phyloP scores from a whole-genome alignment of 2,888 invertebrate species.

The Syrphus vitripennis region DNA sequence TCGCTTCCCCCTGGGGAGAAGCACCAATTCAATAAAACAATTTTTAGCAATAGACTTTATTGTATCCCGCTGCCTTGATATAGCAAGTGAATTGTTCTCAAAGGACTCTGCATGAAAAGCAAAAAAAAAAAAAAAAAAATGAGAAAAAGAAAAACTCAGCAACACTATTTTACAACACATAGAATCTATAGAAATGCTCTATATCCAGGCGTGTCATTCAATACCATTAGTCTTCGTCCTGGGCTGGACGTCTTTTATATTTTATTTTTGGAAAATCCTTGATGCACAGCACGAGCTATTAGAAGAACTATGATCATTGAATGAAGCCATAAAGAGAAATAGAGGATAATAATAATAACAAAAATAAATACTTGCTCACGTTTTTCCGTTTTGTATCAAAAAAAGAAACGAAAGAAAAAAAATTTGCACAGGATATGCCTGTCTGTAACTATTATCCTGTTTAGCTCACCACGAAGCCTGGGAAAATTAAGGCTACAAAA shows the following conservation, averaged over 20 bases:
- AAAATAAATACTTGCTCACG: slow-evolving; percentile 63
- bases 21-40: slow-evolving; percentile 28
- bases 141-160: background rate
- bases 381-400: slow-evolving; percentile 20
- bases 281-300: slow-evolving; percentile 53
- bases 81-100: slow-evolving; percentile 24
- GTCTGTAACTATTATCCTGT: slow-evolving; percentile 51
- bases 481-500: slow-evolving; percentile 31
- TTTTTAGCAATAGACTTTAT: slow-evolving; percentile 53
- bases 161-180: slow-evolving; percentile 5
- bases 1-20: background rate
- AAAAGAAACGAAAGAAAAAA: background rate
- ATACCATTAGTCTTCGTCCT: background rate
- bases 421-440: slow-evolving; percentile 45
- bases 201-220: slow-evolving; percentile 54
- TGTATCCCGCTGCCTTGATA: slow-evolving; percentile 44
- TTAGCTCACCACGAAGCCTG: slow-evolving; percentile 47
- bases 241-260: slow-evolving; percentile 6
- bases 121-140: background rate
- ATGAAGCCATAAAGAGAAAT: slow-evolving; percentile 28
- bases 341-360: slow-evolving; percentile 52
- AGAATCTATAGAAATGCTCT: slow-evolving; percentile 36
- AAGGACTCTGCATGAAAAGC: slow-evolving; percentile 13
- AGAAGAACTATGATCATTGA: slow-evolving; percentile 31
- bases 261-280: slow-evolving; percentile 4